Evolutionary conservation across 2,113 vertebrate genomes (phyloP).

Genomic region (Bufo bufo): DNA sequence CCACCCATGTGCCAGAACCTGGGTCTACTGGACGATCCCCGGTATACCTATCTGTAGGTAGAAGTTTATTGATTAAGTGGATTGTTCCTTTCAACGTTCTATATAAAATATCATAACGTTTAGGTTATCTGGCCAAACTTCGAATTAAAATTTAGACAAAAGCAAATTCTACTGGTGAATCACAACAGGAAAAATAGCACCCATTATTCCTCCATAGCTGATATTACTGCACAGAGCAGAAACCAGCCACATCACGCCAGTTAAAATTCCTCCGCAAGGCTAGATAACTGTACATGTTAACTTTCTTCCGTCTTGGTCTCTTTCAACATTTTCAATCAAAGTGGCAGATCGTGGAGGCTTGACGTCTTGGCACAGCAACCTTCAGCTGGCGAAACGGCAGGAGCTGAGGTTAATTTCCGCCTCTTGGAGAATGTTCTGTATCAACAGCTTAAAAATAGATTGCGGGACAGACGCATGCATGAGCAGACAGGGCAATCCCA

Average conservation of each 20-base stretch:
- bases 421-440: conserved; percentile 30
- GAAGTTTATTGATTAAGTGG: too few relatives aligned
- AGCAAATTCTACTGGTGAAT: too few relatives aligned
- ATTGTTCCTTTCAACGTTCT: too few relatives aligned
- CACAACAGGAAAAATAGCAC: too few relatives aligned
- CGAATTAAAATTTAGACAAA: too few relatives aligned
- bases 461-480: conserved; percentile 8
- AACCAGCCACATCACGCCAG: neutral
- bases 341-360: neutral
- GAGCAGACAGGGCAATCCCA: conserved; percentile 30
- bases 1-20: neutral
- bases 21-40: neutral
- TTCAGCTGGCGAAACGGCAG: conserved; percentile 23
- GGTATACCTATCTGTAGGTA: neutral
- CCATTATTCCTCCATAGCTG: too few relatives aligned
- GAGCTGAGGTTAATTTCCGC: conserved; percentile 41
- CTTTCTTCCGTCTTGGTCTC: neutral
- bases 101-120: too few relatives aligned
- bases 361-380: conserved; percentile 16
- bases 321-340: conserved; percentile 7
- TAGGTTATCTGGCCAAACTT: too few relatives aligned
- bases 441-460: conserved; percentile 37
- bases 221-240: neutral
- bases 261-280: neutral
- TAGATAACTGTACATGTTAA: neutral